Base-by-base conservation (phyloP, 2,113 vertebrate species). In the Crypturellus undulatus region DNA sequence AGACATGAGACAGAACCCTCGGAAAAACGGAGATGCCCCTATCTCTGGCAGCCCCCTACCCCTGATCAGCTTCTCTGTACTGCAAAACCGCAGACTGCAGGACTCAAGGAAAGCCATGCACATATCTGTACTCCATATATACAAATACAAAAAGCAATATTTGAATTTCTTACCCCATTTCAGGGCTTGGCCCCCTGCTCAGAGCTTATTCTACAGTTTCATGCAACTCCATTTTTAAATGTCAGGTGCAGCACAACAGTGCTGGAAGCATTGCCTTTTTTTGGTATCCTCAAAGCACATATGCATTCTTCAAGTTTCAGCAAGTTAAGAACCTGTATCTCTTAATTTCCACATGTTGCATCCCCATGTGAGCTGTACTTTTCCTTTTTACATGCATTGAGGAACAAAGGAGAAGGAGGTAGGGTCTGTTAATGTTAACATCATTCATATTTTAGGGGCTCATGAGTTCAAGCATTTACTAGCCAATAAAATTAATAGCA, bases 91-190 rank as follows among this genome's bases (percentile, higher is more conserved):
- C 9, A 5, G 20, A 12, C 32, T 67, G 13, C 12, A 26, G 63
- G 30, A 45, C 34, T 49, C 9, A 12, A 30, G 12, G 16, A 51
- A 77, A 52, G 3, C 68, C 45, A 45, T 2, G 4, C 12, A 40
- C 12, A 65, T 72, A 25, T 10, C 45, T 87, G 64, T 28, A 30
- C 21, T 5, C 30, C 69, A 34, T 34, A 78, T 47, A 56, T 3
- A 42, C 0, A 11, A 0, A 0, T 16, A 1, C 16, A n/a, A 92
- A 76, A 36, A 82, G 20, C 6, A 71, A 60, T 28, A 17, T 1
- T 30, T 63, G 12, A 2, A 54, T 34, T 91, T 54, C 2, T 2
- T 56, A 18, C 9, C n/a, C 49, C 16, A 51, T 0, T 54, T 7
- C 45, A 42, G 42, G n/a, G n/a, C 59, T 34, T 28, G 6, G 8